Evolutionary conservation across 2,888 invertebrate species (phyloP).

Genomic region (Drosophila gaucha): DNA sequence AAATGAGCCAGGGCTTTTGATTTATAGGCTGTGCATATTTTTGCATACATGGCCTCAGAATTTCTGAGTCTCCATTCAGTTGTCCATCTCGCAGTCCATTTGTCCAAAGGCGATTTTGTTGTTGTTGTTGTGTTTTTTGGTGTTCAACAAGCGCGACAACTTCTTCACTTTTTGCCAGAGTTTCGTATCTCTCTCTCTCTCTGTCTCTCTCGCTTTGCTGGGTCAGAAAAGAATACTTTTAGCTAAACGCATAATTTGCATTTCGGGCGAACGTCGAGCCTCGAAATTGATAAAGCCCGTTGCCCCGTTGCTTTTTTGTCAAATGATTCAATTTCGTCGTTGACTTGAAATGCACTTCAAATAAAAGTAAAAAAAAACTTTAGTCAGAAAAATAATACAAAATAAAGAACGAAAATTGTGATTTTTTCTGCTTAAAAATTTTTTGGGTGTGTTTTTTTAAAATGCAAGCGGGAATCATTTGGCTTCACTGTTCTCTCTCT

Average conservation of each 20-base stretch:
- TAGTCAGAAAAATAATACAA: neutral
- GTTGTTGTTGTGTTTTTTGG: constrained; percentile 3
- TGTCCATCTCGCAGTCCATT: constrained; percentile 32
- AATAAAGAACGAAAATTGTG: neutral
- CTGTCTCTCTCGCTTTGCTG: constrained; percentile 2
- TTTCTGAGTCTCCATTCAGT: constrained; percentile 10
- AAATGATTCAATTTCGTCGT: constrained; percentile 78
- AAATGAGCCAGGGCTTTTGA: constrained; percentile 62
- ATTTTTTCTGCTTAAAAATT: constrained; percentile 46
- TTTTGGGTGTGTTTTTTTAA: constrained; percentile 52
- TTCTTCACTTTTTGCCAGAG: constrained; percentile 33
- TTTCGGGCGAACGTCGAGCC: constrained; percentile 49
- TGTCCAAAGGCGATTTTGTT: constrained; percentile 24
- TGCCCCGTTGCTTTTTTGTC: constrained; percentile 59
- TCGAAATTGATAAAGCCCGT: constrained; percentile 61
- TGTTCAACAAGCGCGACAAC: constrained; percentile 49
- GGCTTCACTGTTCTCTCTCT: neutral
- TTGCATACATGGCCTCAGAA: constrained; percentile 30
- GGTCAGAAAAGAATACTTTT: constrained; percentile 41
- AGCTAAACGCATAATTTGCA: constrained; percentile 76
- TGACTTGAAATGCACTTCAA: constrained; percentile 68
- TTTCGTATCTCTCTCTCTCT: neutral
- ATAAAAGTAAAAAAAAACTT: constrained; percentile 7
- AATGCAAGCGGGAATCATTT: constrained; percentile 40
- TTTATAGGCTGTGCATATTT: constrained; percentile 69